phyloP scores from a whole-genome alignment of 2,113 vertebrate genomes.

The Sisor rabdophorus region DNA sequence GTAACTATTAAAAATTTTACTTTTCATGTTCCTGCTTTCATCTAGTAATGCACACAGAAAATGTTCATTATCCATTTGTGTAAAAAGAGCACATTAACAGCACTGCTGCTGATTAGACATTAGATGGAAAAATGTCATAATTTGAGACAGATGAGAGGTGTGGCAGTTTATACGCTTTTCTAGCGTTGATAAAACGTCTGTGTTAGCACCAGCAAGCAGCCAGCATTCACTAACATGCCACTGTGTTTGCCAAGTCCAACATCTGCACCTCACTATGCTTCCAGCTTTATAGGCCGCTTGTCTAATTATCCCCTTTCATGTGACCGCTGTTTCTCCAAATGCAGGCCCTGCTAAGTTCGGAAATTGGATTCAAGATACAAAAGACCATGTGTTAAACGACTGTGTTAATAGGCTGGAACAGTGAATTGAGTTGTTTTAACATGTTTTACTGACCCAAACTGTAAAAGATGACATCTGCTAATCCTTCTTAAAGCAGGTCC shows the following conservation, averaged over 20 bases:
- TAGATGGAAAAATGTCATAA: slow-evolving; percentile 28
- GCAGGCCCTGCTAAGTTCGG: neutral
- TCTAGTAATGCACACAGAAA: neutral
- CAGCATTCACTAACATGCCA: slow-evolving; percentile 58
- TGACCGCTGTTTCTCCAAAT: slow-evolving; percentile 15
- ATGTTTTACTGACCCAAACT: neutral
- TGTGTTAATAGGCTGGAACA: neutral
- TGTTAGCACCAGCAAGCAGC: slow-evolving; percentile 56
- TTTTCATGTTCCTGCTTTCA: neutral
- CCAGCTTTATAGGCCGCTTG: slow-evolving; percentile 29
- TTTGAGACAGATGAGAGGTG: slow-evolving; percentile 40
- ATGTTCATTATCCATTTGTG: neutral
- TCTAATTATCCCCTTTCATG: slow-evolving; percentile 50
- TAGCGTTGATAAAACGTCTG: slow-evolving; percentile 34
- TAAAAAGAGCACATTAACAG: neutral
- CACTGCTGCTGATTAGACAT: slow-evolving; percentile 23
- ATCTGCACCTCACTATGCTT: slow-evolving; percentile 54
- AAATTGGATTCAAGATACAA: slow-evolving; percentile 19
- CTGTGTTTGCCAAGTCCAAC: slow-evolving; percentile 66
- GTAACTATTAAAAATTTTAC: neutral
- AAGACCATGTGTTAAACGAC: slow-evolving; percentile 29
- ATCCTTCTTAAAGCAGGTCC: neutral
- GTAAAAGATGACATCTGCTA: slow-evolving; percentile 15
- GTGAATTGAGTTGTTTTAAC: neutral
- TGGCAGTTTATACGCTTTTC: slow-evolving; percentile 50